phyloP scores from a whole-genome alignment of 1,140 invertebrate species.

The Melipona quadrifasciata region DNA sequence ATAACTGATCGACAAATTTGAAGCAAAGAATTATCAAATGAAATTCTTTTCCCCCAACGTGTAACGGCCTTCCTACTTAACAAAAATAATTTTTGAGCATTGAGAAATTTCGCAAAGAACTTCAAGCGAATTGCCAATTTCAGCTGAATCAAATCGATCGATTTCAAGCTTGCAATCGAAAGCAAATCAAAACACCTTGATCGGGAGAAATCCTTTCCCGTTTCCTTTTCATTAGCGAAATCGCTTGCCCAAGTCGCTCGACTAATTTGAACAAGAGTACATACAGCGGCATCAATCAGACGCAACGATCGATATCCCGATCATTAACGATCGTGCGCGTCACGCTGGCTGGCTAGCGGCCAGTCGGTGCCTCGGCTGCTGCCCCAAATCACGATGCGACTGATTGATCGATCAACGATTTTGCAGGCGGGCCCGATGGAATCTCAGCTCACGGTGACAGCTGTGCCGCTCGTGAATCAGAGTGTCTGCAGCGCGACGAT shows the following conservation, averaged over 20 bases:
- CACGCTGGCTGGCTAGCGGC: background rate
- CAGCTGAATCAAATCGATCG: background rate
- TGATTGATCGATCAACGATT: slow-evolving; percentile 1
- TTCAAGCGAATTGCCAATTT: background rate
- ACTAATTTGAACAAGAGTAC: background rate
- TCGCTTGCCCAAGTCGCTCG: background rate
- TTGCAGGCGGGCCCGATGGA: slow-evolving; percentile 69
- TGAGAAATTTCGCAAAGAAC: no score
- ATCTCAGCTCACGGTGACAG: slow-evolving; percentile 73
- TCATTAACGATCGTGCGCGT: background rate
- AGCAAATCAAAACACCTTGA: no score
- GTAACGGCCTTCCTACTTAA: no score
- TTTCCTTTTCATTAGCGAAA: no score
- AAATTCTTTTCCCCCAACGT: no score
- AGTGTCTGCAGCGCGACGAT: slow-evolving; percentile 72
- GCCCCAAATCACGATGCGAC: no score
- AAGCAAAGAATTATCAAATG: no score
- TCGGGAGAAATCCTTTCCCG: no score
- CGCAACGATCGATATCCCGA: background rate
- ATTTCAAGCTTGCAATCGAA: background rate
- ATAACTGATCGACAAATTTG: no score
- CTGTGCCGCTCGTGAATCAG: slow-evolving; percentile 75
- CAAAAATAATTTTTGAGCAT: no score
- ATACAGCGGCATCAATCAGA: background rate
- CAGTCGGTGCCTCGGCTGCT: background rate